Conservation (phyloP, 1,140 invertebrate species). For the Drosophila lowei region DNA sequence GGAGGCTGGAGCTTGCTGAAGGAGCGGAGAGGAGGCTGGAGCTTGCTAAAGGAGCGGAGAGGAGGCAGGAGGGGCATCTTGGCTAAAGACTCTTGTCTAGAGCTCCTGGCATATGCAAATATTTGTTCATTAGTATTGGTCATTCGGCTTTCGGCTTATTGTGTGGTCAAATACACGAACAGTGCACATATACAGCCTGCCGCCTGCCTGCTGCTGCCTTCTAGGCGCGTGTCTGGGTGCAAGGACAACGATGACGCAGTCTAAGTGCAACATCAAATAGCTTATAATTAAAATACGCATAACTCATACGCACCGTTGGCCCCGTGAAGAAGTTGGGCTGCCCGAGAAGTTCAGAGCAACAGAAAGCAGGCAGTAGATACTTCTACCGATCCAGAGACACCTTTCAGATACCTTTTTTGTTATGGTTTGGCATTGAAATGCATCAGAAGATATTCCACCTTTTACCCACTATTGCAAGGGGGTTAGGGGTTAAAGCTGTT, state of each 20-base stretch:
- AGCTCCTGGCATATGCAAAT: slow-evolving; percentile 47
- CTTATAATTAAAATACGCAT: slow-evolving; percentile 58
- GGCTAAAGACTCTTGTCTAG: slow-evolving; percentile 36
- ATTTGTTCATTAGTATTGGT: slow-evolving; percentile 60
- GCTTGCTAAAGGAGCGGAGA: not conserved
- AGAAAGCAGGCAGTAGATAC: slow-evolving; percentile 9
- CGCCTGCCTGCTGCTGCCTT: not conserved
- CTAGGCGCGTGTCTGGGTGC: slow-evolving; percentile 1
- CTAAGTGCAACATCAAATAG: slow-evolving; percentile 62
- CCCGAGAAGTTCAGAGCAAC: not conserved
- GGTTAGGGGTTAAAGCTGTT: too few relatives aligned
- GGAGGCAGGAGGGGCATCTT: not conserved
- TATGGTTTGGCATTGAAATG: too few relatives aligned
- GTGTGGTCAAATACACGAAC: slow-evolving; percentile 18
- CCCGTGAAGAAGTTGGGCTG: not conserved
- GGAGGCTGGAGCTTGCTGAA: not conserved
- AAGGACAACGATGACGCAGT: slow-evolving; percentile 53
- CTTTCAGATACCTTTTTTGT: too few relatives aligned
- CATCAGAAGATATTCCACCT: too few relatives aligned
- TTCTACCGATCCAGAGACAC: too few relatives aligned
- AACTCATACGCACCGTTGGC: slow-evolving; percentile 51
- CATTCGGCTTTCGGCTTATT: slow-evolving; percentile 56
- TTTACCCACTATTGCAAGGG: too few relatives aligned
- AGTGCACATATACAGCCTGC: not conserved
- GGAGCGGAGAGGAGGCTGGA: not conserved